A percentile compares a stretch with the other conserved stretches of the same genome.
These are phyloP conservation scores for Vidua chalybeata DNA, from an alignment of 2,113 vertebrate genomes.

Conservation along the genomic window DNA sequence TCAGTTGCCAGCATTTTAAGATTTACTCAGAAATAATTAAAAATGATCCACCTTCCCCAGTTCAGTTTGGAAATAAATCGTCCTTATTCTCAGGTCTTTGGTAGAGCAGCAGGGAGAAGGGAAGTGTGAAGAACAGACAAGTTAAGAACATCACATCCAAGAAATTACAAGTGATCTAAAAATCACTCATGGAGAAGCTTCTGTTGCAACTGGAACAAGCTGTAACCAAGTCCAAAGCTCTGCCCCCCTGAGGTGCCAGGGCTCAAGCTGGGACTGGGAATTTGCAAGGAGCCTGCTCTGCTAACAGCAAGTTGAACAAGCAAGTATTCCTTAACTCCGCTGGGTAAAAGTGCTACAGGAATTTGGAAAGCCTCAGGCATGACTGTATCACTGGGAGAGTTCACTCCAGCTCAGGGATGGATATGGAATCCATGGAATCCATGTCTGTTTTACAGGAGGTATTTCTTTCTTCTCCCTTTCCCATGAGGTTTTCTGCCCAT, in stretches of 20 bases:
- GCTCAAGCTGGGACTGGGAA: not conserved
- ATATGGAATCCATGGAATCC: not conserved
- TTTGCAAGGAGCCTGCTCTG: not conserved
- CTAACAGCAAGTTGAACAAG: not conserved
- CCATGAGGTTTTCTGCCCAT: not conserved
- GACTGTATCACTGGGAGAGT: not conserved
- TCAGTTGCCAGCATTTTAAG: not conserved
- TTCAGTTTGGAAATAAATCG: not conserved
- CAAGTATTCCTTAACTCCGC: not conserved
- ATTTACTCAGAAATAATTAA: not conserved
- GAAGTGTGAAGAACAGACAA: not conserved
- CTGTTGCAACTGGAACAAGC: not conserved
- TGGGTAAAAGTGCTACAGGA: not conserved
- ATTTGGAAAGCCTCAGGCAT: not conserved
- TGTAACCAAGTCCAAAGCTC: not conserved
- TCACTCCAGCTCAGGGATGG: not conserved
- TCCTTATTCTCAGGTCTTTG: not conserved
- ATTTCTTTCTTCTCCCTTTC: not conserved
- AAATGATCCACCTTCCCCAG: not conserved
- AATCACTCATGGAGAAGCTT: not conserved
- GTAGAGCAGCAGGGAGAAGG: not conserved
- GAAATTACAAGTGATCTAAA: conserved; percentile 6
- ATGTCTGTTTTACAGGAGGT: not conserved
- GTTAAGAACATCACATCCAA: conserved; percentile 12
- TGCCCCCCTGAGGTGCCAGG: not conserved